Percentiles rank a stretch among this genome's conserved stretches.
Conservation (phyloP, 2,113 vertebrate genomes). For the Peromyscus polionotus region DNA sequence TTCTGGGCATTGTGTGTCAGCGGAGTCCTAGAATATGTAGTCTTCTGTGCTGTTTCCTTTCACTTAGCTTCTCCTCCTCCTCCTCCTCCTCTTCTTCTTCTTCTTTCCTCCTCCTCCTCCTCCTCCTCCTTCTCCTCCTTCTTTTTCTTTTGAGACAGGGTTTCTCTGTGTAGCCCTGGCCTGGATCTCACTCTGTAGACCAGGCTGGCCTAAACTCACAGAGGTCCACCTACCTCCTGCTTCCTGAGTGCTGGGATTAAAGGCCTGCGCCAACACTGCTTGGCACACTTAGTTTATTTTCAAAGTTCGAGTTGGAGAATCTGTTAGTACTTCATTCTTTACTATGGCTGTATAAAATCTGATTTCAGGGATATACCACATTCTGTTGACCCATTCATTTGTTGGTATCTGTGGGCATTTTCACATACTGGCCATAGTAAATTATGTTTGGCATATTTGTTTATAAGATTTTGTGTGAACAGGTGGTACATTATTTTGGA, state of each 20-base stretch:
- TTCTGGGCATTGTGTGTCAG: conserved; percentile 23
- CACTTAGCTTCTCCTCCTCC: background rate
- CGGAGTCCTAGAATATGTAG: background rate
- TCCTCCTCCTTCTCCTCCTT: too few species aligned
- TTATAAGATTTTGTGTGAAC: conserved; percentile 39
- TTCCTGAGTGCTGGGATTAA: background rate
- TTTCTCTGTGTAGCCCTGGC: too few species aligned
- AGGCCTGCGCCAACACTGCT: background rate
- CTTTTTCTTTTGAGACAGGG: too few species aligned
- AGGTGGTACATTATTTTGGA: background rate
- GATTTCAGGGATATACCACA: background rate
- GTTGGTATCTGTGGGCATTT: background rate
- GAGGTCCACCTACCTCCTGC: background rate
- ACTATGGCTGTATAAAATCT: conserved; percentile 31
- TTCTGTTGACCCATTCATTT: conserved; percentile 36
- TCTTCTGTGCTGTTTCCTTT: conserved; percentile 25
- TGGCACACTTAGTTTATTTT: conserved; percentile 27
- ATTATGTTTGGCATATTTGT: background rate
- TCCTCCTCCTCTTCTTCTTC: too few species aligned
- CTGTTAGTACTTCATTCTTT: conserved; percentile 24
- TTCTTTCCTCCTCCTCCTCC: too few species aligned
- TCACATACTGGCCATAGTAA: conserved; percentile 23
- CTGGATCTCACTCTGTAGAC: background rate
- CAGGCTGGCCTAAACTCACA: background rate
- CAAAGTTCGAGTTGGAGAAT: conserved; percentile 9